Percentiles rank a stretch among this genome's conserved stretches.
These are phyloP conservation scores for Manis pentadactyla DNA, from an alignment of 2,797 vertebrate species.

Conservation along the genomic window DNA sequence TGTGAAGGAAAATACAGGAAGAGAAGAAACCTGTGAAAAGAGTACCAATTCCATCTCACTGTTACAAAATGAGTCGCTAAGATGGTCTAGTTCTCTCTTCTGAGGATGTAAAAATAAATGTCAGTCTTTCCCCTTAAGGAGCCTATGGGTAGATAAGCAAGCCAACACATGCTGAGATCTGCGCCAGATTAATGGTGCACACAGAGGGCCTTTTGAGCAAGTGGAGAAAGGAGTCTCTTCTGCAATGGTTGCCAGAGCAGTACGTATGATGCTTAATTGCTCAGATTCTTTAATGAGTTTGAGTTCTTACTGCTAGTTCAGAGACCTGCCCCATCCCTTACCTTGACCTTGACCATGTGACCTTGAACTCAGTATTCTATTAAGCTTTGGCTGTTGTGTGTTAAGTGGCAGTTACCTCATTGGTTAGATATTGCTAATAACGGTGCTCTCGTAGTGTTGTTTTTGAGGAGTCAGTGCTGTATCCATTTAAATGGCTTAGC, in stretches of 20 bases:
- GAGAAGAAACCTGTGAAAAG: not conserved
- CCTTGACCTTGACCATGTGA: not conserved
- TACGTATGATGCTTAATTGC: not conserved
- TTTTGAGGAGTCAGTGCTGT: not conserved
- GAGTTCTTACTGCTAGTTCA: not conserved
- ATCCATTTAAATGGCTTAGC: not conserved
- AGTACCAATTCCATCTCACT: not conserved
- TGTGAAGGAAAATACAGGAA: not conserved
- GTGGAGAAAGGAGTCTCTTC: not conserved
- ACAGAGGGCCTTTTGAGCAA: not conserved
- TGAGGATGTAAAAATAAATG: constrained; percentile 3
- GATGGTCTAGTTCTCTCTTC: not conserved
- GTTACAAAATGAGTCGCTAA: not conserved
- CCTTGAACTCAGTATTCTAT: not conserved
- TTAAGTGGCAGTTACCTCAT: not conserved
- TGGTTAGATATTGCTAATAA: not conserved
- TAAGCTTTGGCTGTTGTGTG: not conserved
- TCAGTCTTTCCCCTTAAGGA: not conserved
- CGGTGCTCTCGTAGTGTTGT: not conserved
- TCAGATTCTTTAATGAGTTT: not conserved
- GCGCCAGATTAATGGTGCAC: too few relatives aligned
- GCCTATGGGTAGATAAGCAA: not conserved
- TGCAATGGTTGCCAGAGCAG: not conserved
- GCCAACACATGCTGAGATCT: not conserved
- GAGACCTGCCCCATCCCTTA: not conserved